phyloP scores from a whole-genome alignment of 2,113 vertebrate species.

The Furnarius figulus region DNA sequence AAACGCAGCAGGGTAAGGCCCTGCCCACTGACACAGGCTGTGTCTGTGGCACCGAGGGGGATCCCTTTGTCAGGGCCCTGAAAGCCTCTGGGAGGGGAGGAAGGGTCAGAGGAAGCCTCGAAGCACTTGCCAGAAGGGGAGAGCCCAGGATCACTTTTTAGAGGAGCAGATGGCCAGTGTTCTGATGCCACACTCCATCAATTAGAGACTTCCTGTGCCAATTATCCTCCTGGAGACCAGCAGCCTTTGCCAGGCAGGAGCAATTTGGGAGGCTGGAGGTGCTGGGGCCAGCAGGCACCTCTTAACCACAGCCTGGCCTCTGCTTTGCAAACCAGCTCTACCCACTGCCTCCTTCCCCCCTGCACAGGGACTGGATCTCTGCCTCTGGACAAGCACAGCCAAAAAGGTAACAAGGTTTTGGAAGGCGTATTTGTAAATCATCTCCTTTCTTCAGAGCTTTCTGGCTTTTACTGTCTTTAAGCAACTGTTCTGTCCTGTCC shows the following conservation, averaged over 20 bases:
- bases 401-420: not conserved
- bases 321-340: not conserved
- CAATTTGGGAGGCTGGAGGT: not conserved
- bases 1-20: not conserved
- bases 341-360: not conserved
- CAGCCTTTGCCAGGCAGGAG: not conserved
- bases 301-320: not conserved
- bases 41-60: not conserved
- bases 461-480: not conserved
- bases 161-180: not conserved
- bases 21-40: not conserved
- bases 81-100: not conserved
- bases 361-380: fast-evolving
- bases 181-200: not conserved
- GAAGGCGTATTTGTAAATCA: not conserved
- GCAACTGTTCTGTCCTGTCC: not conserved
- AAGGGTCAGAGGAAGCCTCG: not conserved
- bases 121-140: not conserved
- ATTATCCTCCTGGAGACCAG: not conserved
- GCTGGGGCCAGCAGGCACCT: not conserved
- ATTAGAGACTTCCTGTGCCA: not conserved
- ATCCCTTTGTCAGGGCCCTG: not conserved
- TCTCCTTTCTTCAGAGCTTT: not conserved
- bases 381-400: not conserved
- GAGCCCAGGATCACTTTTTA: not conserved